These are phyloP conservation scores for Solea senegalensis DNA, from an alignment of 2,113 vertebrate species.

Conservation along the genomic window DNA sequence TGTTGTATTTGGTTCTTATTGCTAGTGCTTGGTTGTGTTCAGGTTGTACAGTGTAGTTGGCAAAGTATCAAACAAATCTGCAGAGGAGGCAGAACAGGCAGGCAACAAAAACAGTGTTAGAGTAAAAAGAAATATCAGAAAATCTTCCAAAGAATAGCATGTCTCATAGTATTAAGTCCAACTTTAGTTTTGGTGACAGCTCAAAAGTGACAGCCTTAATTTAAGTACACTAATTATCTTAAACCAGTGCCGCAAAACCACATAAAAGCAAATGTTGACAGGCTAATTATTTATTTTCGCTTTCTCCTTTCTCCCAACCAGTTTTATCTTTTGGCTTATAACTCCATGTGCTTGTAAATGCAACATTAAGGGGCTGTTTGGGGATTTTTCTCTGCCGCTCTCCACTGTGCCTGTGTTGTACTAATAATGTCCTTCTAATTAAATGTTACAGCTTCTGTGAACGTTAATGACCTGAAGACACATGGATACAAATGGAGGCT, in stretches of 20 bases:
- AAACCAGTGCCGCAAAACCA: constrained; percentile 7
- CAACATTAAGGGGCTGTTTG: constrained; percentile 67
- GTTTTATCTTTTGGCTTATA: constrained; percentile 25
- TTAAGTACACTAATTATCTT: constrained; percentile 44
- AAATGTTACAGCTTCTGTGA: constrained; percentile 77
- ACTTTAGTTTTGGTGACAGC: too few relatives aligned
- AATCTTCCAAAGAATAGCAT: too few relatives aligned
- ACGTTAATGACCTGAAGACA: constrained; percentile 77
- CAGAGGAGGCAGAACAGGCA: too few relatives aligned
- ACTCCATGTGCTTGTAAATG: constrained; percentile 57
- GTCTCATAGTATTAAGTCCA: too few relatives aligned
- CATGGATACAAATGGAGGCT: constrained; percentile 60
- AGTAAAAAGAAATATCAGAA: too few relatives aligned
- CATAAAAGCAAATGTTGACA: constrained; percentile 41
- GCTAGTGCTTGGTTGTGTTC: too few relatives aligned
- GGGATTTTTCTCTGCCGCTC: constrained; percentile 59
- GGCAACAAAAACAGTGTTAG: too few relatives aligned
- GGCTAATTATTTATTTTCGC: constrained; percentile 61
- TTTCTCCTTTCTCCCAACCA: constrained; percentile 25
- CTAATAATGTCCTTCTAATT: constrained; percentile 76
- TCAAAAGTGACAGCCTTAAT: not conserved
- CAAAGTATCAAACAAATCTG: too few relatives aligned
- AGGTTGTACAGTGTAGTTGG: too few relatives aligned
- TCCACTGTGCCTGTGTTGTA: constrained; percentile 52
- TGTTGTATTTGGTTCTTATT: too few relatives aligned